Base-by-base conservation (phyloP, 2,113 vertebrate genomes). In the Poeciliopsis occidentalis region DNA sequence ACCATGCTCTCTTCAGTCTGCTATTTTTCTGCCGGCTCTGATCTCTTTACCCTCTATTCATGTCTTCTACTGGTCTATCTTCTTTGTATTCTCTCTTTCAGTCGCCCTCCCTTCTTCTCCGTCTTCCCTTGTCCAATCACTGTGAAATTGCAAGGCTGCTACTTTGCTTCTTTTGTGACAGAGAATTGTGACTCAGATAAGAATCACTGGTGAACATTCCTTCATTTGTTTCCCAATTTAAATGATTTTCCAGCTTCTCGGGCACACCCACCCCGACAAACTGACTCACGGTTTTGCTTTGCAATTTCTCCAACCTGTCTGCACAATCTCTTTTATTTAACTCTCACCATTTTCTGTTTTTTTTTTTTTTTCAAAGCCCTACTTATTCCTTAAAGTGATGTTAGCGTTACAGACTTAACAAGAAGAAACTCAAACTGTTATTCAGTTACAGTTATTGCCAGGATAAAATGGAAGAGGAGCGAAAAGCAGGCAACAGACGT, bases 71-170 rank as follows among this genome's bases (percentile, higher is more conserved):
- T 12, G 47, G 73, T 80, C 81, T 64, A 64, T 74, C 60, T 69
- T 73, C 72, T 27, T 34, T 80, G 81, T 69, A 70, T 79, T 73
- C 70, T 65, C 64, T 60, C 60, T 72, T 76, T 71, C 67, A 63
- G 60, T 78, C 41, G 67, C 87, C 78, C 68, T 82, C 60, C 69
- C 62, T 80, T 64, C 31, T 75, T 69, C 30, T 76, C 80, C 67
- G 51, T 68, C 71, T 64, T 63, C 80, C 81, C 73, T 82, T 89
- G 88, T 88, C 84, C 90, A 92, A 90, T 92, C 86, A 92, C 87
- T 87, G 89, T 92, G 89, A 93, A 92, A 92, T 90, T 91, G 83
- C 85, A 80, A 80, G 71, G 85, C 66, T 76, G 84, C 76, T 87
- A 76, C 84, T 91, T 82, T 80, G 87, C 82, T 82, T 87, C 82